phyloP scores from a whole-genome alignment of 2,113 vertebrate species.

The Suricata suricatta region DNA sequence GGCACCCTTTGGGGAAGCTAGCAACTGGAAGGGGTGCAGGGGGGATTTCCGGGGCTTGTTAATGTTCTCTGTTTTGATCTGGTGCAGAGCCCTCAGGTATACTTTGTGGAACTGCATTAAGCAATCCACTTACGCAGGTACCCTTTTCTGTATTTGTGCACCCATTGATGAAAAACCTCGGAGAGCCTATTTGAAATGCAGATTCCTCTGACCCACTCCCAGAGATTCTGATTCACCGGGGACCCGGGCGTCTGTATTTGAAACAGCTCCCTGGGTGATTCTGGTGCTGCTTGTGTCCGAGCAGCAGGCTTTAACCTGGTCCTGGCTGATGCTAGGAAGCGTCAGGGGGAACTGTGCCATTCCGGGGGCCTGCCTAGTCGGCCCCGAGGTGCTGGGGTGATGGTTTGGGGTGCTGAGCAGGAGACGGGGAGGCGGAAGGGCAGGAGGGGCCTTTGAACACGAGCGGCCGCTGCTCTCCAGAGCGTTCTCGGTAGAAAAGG shows the following conservation, averaged over 20 bases:
- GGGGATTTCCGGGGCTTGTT: not conserved
- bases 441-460: not conserved
- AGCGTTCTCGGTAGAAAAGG: not conserved
- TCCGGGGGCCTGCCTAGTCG: not conserved
- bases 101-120: not conserved
- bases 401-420: not conserved
- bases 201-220: not conserved
- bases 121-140: not conserved
- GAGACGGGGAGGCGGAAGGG: too few species aligned
- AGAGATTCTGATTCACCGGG: not conserved
- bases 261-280: not conserved
- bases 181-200: not conserved
- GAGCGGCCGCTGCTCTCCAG: fast-evolving
- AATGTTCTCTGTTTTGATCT: not conserved
- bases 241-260: not conserved
- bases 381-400: not conserved
- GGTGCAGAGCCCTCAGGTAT: not conserved
- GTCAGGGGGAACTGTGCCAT: not conserved
- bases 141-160: not conserved
- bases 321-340: not conserved
- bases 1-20: not conserved
- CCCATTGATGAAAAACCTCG: not conserved
- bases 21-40: not conserved
- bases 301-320: not conserved
- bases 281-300: not conserved